A percentile compares a stretch with the other conserved stretches of the same genome.
Evolutionary conservation across 2,113 vertebrate genomes (phyloP).

Genomic region (rabbit (Oryctolagus cuniculus)): mOryCun1.1 NC_091448.1:41227001-41227500

Average conservation of each 20-base stretch:
- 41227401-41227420: neutral
- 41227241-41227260: neutral
- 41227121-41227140: neutral
- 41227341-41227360: neutral
- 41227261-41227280: neutral
- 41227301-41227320: neutral
- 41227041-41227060: neutral
- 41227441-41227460: neutral
- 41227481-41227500: neutral
- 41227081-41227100: neutral
- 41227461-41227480: neutral
- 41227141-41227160: neutral
- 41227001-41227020: no score
- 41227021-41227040: neutral
- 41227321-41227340: neutral
- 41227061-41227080: neutral
- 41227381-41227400: neutral
- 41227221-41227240: neutral
- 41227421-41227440: neutral
- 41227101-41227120: neutral
- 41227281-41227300: neutral
- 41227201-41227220: constrained; percentile 19
- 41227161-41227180: neutral
- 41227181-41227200: neutral
- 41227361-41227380: neutral